A percentile compares a stretch with the other conserved stretches of the same genome.
phyloP scores from a whole-genome alignment of 1,140 invertebrate species.

The Platyura marginata region DNA sequence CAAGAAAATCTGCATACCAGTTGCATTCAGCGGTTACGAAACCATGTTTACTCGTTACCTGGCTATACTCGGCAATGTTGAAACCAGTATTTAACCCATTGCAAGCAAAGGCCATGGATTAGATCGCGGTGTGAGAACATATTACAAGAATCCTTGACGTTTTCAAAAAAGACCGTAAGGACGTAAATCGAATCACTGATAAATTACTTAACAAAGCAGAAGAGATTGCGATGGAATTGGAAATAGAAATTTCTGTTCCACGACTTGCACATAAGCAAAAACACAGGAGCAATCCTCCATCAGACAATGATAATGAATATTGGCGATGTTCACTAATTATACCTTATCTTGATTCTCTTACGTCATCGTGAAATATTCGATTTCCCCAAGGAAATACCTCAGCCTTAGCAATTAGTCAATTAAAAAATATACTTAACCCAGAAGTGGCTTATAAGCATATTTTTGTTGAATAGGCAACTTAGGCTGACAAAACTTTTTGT shows the following conservation, averaged over 20 bases:
- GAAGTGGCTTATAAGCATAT: too few relatives aligned
- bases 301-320: constrained; percentile 6
- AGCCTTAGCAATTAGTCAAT: too few relatives aligned
- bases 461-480: too few relatives aligned
- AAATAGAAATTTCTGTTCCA: constrained; percentile 6
- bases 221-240: too few relatives aligned
- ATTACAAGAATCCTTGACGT: constrained; percentile 5
- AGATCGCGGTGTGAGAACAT: constrained; percentile 4
- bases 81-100: constrained; percentile 7
- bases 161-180: constrained; percentile 4
- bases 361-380: constrained; percentile 9
- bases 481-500: too few relatives aligned
- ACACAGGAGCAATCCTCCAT: constrained; percentile 3
- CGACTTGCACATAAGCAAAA: constrained; percentile 1
- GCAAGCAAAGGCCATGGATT: constrained; percentile 8
- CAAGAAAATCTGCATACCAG: constrained; percentile 8
- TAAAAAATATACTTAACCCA: too few relatives aligned
- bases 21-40: constrained; percentile 7
- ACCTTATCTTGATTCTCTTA: constrained; percentile 8
- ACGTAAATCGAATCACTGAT: constrained; percentile 3
- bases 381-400: constrained; percentile 6
- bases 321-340: constrained; percentile 7
- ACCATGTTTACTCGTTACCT: constrained; percentile 7
- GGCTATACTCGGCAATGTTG: constrained; percentile 9
- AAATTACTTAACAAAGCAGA: constrained; percentile 1